Conservation (phyloP, 53 echinoderm and acorn worm species). For the Echinometra lucunter region DNA sequence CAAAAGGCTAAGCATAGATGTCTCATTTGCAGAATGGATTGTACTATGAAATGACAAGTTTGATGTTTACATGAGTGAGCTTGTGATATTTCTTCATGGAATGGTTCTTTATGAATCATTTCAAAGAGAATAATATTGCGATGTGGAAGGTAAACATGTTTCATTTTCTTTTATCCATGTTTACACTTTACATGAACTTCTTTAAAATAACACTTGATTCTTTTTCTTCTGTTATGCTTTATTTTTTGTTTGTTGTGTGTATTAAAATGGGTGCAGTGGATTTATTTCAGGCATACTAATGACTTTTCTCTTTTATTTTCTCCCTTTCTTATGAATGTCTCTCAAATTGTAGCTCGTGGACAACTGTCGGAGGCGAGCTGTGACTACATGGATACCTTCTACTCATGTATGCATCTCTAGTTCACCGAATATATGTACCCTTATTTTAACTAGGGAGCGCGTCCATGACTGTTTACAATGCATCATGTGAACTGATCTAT, state of each 20-base stretch:
- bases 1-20: background rate
- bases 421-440: constrained; percentile 12
- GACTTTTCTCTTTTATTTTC: constrained; percentile 64
- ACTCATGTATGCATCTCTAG: constrained; percentile 73
- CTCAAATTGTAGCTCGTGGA: constrained; percentile 61
- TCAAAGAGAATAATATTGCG: background rate
- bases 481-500: background rate
- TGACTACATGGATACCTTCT: constrained; percentile 65
- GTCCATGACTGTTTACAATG: background rate
- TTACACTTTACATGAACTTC: background rate
- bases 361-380: constrained; percentile 53
- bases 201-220: background rate
- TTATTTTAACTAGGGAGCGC: background rate
- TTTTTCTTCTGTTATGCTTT: background rate
- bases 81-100: background rate
- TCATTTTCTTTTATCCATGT: background rate
- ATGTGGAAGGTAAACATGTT: background rate
- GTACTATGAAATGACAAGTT: background rate
- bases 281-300: constrained; percentile 31
- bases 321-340: constrained; percentile 52
- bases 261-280: background rate
- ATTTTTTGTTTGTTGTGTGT: constrained; percentile 3
- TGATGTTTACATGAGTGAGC: background rate
- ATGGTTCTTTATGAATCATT: background rate
- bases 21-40: background rate